These are phyloP conservation scores for Microctenopoma lineatum DNA, from an alignment of 2,797 vertebrate genomes.

Conservation along the genomic window DNA sequence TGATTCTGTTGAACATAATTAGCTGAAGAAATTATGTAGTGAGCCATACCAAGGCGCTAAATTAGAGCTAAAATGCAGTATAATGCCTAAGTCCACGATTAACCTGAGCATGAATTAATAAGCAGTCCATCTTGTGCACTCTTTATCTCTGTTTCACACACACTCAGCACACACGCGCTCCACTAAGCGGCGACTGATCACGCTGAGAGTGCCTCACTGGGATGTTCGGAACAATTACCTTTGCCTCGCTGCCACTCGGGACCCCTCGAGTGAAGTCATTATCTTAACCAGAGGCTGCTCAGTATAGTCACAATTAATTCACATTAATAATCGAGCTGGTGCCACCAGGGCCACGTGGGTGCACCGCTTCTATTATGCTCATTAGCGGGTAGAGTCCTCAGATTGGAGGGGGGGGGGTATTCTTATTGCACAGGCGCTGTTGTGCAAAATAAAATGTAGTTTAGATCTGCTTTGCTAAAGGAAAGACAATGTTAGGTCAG, in stretches of 20 bases:
- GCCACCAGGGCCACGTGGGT: slow-evolving; percentile 45
- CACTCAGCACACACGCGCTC: slow-evolving; percentile 12
- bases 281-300: slow-evolving; percentile 73
- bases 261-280: slow-evolving; percentile 80
- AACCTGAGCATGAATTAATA: slow-evolving; percentile 19
- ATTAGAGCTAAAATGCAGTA: not conserved
- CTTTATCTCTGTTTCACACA: slow-evolving; percentile 34
- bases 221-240: slow-evolving; percentile 81
- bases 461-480: not conserved
- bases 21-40: not conserved
- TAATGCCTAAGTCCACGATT: not conserved
- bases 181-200: slow-evolving; percentile 46
- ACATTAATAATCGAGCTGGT: slow-evolving; percentile 54
- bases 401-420: too few relatives aligned
- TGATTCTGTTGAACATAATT: not conserved
- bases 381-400: slow-evolving; percentile 32
- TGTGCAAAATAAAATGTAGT: not conserved
- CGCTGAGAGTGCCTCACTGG: slow-evolving; percentile 74
- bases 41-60: not conserved
- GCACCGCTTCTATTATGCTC: slow-evolving; percentile 55
- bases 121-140: slow-evolving; percentile 18
- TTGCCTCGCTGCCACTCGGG: slow-evolving; percentile 70
- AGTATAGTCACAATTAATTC: slow-evolving; percentile 73
- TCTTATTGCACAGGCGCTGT: not conserved
- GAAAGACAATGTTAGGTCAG: slow-evolving; percentile 1